These are phyloP conservation scores for Lepidonotus clava DNA, from an alignment of 2,888 invertebrate genomes.

Conservation along the genomic window DNA sequence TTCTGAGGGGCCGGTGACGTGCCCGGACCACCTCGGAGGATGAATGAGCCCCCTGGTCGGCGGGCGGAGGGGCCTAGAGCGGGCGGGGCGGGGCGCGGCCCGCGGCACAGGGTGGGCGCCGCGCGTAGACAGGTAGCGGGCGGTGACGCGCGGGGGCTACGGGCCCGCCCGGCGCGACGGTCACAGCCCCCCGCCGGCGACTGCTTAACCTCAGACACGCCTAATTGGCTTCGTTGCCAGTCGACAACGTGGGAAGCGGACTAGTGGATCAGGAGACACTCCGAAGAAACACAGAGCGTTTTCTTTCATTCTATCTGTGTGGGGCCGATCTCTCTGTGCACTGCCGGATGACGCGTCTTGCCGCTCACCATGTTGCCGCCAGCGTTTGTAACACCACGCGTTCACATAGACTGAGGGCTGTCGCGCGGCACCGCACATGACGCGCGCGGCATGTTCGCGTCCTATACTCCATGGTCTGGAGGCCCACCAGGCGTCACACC, in stretches of 20 bases:
- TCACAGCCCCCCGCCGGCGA: conserved; percentile 30
- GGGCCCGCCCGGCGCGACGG: conserved; percentile 16
- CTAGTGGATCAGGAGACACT: background rate
- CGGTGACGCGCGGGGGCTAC: background rate
- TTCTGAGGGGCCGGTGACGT: too few species aligned
- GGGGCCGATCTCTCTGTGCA: too few species aligned
- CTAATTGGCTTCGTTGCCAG: conserved; percentile 35
- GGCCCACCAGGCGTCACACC: background rate
- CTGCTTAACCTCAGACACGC: conserved; percentile 16
- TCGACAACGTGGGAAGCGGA: conserved; percentile 31
- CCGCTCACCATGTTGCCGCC: too few species aligned
- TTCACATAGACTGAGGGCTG: too few species aligned
- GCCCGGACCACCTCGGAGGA: too few species aligned
- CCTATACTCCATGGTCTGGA: too few species aligned
- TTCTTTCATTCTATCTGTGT: too few species aligned
- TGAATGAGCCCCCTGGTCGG: too few species aligned
- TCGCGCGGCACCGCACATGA: background rate
- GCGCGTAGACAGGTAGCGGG: background rate
- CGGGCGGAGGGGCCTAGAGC: too few species aligned
- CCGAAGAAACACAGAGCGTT: background rate
- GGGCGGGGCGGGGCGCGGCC: background rate
- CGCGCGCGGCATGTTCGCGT: background rate
- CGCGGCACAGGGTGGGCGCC: background rate
- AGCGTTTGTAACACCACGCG: too few species aligned
- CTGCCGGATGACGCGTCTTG: too few species aligned